Evolutionary conservation across 2,113 vertebrate genomes (phyloP).

Genomic region (Misgurnus mizolepis): DNA sequence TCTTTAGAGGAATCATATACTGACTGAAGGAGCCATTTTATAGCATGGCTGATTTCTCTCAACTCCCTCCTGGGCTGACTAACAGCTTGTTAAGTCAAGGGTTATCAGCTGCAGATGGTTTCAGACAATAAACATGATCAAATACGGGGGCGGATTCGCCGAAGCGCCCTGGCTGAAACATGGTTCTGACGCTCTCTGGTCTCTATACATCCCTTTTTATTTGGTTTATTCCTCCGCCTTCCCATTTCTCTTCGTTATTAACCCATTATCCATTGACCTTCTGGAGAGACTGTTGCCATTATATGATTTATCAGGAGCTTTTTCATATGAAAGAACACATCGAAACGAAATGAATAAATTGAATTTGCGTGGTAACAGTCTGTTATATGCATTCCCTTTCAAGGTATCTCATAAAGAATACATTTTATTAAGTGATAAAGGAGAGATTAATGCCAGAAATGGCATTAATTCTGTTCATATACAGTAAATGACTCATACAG

Average conservation of each 20-base stretch:
- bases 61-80: conserved; percentile 54
- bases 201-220: conserved; percentile 43
- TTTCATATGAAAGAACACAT: neutral
- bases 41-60: conserved; percentile 56
- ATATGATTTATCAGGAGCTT: conserved; percentile 8
- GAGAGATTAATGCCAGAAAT: neutral
- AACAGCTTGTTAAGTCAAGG: conserved; percentile 74
- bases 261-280: neutral
- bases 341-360: conserved; percentile 1
- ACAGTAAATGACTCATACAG: neutral
- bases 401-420: too few relatives aligned
- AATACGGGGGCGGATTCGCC: conserved; percentile 64
- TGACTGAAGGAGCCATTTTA: conserved; percentile 53
- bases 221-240: conserved; percentile 2
- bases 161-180: conserved; percentile 49
- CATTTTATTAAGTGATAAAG: neutral
- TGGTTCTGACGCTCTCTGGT: conserved; percentile 25
- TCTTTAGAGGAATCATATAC: conserved; percentile 19
- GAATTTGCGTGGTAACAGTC: too few relatives aligned
- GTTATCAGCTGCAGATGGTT: conserved; percentile 74
- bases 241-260: conserved; percentile 5
- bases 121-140: conserved; percentile 74
- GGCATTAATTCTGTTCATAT: neutral
- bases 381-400: too few relatives aligned
- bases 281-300: conserved; percentile 1